Base-by-base conservation (phyloP, 2,113 vertebrate species). In the Marcusenius ussheri region DNA sequence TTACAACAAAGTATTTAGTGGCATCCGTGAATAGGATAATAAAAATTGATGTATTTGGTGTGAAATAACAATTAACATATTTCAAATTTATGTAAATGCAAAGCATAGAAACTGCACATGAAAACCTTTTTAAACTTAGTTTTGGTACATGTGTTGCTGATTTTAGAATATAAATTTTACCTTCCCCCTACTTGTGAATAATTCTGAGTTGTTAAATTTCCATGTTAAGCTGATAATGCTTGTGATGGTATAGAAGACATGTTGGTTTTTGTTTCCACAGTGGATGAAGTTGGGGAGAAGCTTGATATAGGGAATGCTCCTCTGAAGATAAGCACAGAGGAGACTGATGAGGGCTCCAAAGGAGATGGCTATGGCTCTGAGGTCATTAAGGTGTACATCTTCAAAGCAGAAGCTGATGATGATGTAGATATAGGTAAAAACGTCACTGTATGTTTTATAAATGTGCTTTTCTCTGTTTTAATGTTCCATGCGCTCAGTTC, bases 301-400 rank as follows among this genome's bases (percentile, higher is more conserved):
- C 91, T 99, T 92, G 98, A 99, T 92, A 98, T 99, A 91, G 97
- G 97, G 92, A 98, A 95, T 91, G 94, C 98, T 87, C 97, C 98
- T 47, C 95, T 99, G 94, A 99, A 99, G 96, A 99, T 99, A 86
- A 97, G 97, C 93, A 97, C 96, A 0, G 98, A 99, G 93, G 96
- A 97, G 90, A 93, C 97, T 88, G 97, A 98, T 92, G 98, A 97
- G 49, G 97, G 96, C 56, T 95, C 94, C 92, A 99, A 99, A 94
- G 97, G 98, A 92, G 97, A 98, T 13, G 97, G 96, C 2, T 97
- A 96, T 95, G 96, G 97, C 92, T 97, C 98, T 49, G 98, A 99
- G 95, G 98, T 99, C 93, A 99, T 99, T 94, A 99, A 99, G 96
- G 98, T 99, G 91, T 99, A 99, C 95, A 99, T 99, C 95, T 99